Evolutionary conservation across 2,797 vertebrate species (phyloP), one percentile per base, ranked within the genome.

Genomic region (Clangula hyemalis): DNA sequence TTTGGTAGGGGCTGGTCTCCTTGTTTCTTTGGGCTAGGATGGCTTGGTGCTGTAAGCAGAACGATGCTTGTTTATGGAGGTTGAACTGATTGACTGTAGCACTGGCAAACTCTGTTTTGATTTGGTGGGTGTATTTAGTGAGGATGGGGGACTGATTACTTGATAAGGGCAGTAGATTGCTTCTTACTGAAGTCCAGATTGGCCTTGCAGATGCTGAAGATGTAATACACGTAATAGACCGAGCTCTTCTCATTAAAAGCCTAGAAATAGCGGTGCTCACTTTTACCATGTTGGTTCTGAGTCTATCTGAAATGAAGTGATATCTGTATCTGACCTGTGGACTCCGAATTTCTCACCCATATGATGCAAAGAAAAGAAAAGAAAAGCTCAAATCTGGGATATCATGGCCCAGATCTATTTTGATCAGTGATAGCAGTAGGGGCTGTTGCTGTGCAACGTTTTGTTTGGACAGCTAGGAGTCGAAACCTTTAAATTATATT

Each of bases 401-500:
- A 83, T 74, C 58, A 56, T 56, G 27, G 45, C 81, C 38, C 51
- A 78, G 36, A 72, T 89, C 62, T 89, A 36, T 89, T 89, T 86
- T 92, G 62, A 65, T 85, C 5, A n/a, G 58, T 62, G 58, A 89
- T 18, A 74, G 54, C 30, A 89, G 51, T 61, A 58, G 66, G 38
- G 38, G 17, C 62, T 91, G 78, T 91, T 94, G 93, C 82, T 11
- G 61, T 94, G 85, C 61, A 95, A 72, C 36, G 61, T 83, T 89
- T 91, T 94, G 69, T 95, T 96, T 94, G 82, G 87, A 91, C 73
- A 95, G 54, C 38, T 81, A 83, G 51, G 45, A 96, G 36, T 61
- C 62, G 87, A 90, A 92, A 74, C 90, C 81, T 69, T 83, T 75
- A 83, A 95, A 83, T 89, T 87, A 21, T 56, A 32, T 89, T 30